Evolutionary conservation across 2,113 vertebrate genomes (phyloP), one percentile per base, ranked within the genome.

Genomic region (Narcine bancroftii): DNA sequence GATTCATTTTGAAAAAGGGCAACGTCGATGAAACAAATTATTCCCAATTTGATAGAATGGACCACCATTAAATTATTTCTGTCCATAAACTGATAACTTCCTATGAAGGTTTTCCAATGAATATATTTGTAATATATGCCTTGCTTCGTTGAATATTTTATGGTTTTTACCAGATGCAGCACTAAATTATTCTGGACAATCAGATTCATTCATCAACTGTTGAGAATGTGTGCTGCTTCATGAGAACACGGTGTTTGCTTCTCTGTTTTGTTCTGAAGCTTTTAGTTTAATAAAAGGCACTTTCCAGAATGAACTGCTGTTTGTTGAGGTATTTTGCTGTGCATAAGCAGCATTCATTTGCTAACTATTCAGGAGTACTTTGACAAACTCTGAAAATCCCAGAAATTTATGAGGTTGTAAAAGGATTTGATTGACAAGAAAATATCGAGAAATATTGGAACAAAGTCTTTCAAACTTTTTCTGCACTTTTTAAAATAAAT

Each of bases 301-400:
- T 89, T 89, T 89, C 85, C 39, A 24, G n/a, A 89, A 3, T 65
- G n/a, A 89, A 60, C 60, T 39, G 60, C n/a, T 65, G 85, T n/a
- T 65, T 39, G 19, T 26, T 26, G 1, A 56, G 83, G 83, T 87
- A 60, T 87, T 60, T 87, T 26, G 63, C 83, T 87, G 83, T 7
- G n/a, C 83, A 87, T n/a, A 87, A 87, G 39, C 83, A 87, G 83
- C 83, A 60, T 36, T 17, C 36, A 21, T 87, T 63, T 87, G 50
- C 83, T n/a, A 63, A 21, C 33, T 87, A n/a, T 33, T 53, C 56
- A n/a, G 4, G 83, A 53, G 83, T 33, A 39, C 53, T 87, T 39
- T 4, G 29, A n/a, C 53, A 85, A 33, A 60, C 83, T 60, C 50
- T 9, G 4, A 21, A n/a, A 63, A 21, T 87, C 3, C 56, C 33